Conservation (phyloP, 2,113 vertebrate species). For the Beaufortia kweichowensis region DNA sequence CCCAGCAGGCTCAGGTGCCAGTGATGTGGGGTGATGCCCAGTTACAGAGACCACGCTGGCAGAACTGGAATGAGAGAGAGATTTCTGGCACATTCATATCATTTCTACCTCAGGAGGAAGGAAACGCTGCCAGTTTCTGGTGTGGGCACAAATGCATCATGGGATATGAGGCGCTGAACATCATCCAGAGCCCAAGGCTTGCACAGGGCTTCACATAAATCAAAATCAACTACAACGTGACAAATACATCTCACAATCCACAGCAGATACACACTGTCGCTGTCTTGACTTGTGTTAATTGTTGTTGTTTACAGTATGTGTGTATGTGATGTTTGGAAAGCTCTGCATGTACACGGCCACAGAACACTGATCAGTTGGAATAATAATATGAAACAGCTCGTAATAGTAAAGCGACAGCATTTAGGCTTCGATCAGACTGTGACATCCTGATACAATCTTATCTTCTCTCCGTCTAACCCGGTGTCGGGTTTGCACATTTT, state of each 20-base stretch:
- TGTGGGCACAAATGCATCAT: conserved; percentile 42
- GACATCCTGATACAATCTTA: not conserved
- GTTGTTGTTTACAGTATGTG: too few relatives aligned
- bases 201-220: conserved; percentile 18
- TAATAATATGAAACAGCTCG: too few relatives aligned
- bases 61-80: not conserved
- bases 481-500: conserved; percentile 28
- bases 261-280: too few relatives aligned
- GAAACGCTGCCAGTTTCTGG: conserved; percentile 36
- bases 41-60: not conserved
- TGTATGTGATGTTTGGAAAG: not conserved
- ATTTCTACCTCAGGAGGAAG: conserved; percentile 9
- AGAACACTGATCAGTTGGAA: not conserved
- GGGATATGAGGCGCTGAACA: conserved; percentile 40
- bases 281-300: too few relatives aligned
- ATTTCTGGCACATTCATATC: conserved; percentile 1
- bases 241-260: conserved; percentile 3
- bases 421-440: not conserved
- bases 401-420: not conserved
- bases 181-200: not conserved
- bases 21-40: not conserved
- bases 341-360: not conserved
- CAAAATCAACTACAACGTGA: conserved; percentile 19
- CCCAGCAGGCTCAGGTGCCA: conserved; percentile 3
- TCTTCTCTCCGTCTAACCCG: not conserved